A percentile compares a stretch with the other conserved stretches of the same genome.
Conservation (phyloP, 2,113 vertebrate species). For the Pygoscelis adeliae region DNA sequence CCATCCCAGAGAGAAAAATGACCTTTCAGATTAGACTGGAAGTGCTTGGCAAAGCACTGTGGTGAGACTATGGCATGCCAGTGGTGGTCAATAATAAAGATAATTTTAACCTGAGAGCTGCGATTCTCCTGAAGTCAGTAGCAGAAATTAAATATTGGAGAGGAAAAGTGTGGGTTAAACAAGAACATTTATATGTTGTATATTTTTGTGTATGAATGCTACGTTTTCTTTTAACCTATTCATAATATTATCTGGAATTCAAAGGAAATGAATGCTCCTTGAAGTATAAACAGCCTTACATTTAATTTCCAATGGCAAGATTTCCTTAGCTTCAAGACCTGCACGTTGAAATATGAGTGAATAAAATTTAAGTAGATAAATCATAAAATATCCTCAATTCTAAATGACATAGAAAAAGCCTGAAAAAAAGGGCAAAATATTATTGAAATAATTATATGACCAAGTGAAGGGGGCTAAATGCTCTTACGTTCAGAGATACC, state of each 20-base stretch:
- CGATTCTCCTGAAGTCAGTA: not conserved
- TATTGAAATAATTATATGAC: not conserved
- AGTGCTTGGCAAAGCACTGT: not conserved
- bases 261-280: not conserved
- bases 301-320: not conserved
- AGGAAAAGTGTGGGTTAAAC: not conserved
- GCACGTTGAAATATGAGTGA: not conserved
- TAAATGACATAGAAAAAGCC: not conserved
- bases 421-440: not conserved
- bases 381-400: not conserved
- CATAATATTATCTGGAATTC: not conserved
- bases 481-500: not conserved
- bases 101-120: not conserved
- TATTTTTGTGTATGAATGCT: not conserved
- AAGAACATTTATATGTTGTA: not conserved
- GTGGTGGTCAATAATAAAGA: not conserved
- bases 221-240: not conserved
- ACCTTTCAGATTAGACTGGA: not conserved
- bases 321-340: not conserved
- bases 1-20: not conserved
- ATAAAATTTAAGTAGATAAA: not conserved
- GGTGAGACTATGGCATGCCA: not conserved
- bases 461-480: not conserved
- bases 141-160: not conserved
- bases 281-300: not conserved